phyloP scores from a whole-genome alignment of 2,113 vertebrate species.

The Nestor notabilis region DNA sequence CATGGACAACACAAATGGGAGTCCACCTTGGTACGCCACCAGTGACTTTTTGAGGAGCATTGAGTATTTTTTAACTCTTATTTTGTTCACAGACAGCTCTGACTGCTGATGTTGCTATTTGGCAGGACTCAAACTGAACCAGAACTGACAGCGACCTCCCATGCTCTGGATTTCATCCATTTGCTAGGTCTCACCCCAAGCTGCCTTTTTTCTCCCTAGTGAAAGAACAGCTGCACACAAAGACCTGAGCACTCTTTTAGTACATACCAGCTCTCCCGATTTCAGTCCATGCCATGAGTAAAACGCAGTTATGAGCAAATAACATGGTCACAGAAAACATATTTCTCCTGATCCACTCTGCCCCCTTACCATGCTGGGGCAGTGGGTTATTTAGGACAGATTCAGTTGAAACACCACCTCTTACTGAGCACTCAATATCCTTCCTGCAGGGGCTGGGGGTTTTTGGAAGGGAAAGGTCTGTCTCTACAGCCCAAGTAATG shows the following conservation, averaged over 20 bases:
- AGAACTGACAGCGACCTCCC: neutral
- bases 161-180: neutral
- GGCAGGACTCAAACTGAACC: neutral
- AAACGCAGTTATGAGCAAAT: neutral
- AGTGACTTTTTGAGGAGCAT: neutral
- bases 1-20: neutral
- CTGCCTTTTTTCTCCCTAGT: neutral
- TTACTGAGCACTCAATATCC: neutral
- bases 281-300: neutral
- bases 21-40: neutral
- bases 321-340: neutral
- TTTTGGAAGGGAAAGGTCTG: neutral
- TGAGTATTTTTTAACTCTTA: neutral
- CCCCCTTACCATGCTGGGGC: neutral
- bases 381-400: neutral
- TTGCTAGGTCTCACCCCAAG: neutral
- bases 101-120: neutral
- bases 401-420: slow-evolving; percentile 22
- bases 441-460: neutral
- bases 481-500: neutral
- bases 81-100: neutral
- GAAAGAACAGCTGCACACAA: neutral
- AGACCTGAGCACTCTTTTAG: neutral
- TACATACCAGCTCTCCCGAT: accelerated
- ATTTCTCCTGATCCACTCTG: neutral